A percentile compares a stretch with the other conserved stretches of the same genome.
phyloP scores from a whole-genome alignment of 2,113 vertebrate genomes.

The Dromiciops gliroides region DNA sequence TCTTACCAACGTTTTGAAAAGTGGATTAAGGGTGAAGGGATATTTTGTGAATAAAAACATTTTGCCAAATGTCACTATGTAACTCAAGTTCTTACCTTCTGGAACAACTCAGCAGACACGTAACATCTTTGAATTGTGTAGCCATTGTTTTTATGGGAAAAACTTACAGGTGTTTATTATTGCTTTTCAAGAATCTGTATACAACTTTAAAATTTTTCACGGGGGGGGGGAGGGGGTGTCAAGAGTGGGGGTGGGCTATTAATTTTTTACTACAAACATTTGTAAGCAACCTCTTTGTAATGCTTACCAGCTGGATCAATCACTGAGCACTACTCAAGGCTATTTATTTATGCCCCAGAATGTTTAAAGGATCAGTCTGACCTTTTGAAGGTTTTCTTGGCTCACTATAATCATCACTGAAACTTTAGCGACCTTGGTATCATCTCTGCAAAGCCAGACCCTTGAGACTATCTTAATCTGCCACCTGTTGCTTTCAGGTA shows the following conservation, averaged over 20 bases:
- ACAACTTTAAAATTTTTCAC: neutral
- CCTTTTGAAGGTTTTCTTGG: neutral
- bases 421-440: conserved; percentile 1
- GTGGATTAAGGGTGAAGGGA: conserved; percentile 11
- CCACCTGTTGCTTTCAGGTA: neutral
- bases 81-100: conserved; percentile 45
- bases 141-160: conserved; percentile 60
- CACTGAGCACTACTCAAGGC: neutral
- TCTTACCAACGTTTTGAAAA: conserved; percentile 42
- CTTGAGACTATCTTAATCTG: neutral
- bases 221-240: neutral
- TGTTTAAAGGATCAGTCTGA: neutral
- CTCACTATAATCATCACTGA: neutral
- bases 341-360: neutral
- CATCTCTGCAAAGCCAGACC: neutral
- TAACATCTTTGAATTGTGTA: conserved; percentile 46
- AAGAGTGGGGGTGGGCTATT: neutral
- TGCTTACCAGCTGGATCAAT: conserved; percentile 9
- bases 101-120: conserved; percentile 55
- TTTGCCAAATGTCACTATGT: conserved; percentile 51
- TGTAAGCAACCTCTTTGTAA: neutral
- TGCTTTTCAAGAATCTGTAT: conserved; percentile 21
- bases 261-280: neutral
- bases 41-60: conserved; percentile 63
- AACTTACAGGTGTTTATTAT: conserved; percentile 58